A percentile compares a stretch with the other conserved stretches of the same genome.
These are phyloP conservation scores for Tetanocera ferruginea DNA, from an alignment of 2,888 invertebrate species.

Conservation along the genomic window DNA sequence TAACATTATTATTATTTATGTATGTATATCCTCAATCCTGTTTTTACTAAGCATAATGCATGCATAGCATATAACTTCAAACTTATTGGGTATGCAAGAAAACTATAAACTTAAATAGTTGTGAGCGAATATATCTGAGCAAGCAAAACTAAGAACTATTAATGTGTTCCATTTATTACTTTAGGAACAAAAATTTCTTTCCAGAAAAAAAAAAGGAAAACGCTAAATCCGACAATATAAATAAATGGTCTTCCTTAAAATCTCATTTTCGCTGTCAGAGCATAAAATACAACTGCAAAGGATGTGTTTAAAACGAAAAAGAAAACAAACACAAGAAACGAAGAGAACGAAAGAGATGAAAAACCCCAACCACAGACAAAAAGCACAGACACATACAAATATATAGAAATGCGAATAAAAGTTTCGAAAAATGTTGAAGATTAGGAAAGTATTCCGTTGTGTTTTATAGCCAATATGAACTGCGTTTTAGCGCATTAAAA, in stretches of 20 bases:
- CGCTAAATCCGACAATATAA: constrained; percentile 1
- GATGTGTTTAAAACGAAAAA: neutral
- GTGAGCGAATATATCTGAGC: no score
- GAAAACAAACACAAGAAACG: neutral
- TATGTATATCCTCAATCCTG: no score
- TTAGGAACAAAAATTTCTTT: neutral
- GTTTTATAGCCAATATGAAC: constrained; percentile 21
- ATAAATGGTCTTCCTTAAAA: constrained; percentile 3
- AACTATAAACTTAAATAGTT: neutral
- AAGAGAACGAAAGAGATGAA: neutral
- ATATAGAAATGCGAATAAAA: neutral
- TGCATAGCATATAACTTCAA: no score
- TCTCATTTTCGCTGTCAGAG: constrained; percentile 19
- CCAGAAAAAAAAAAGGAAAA: neutral
- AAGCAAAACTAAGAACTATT: no score
- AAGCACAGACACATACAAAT: neutral
- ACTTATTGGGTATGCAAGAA: no score
- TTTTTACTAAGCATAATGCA: no score
- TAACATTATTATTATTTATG: no score
- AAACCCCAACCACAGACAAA: neutral
- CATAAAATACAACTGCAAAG: constrained; percentile 2
- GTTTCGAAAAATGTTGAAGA: neutral
- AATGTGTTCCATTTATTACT: neutral
- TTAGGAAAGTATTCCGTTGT: neutral
- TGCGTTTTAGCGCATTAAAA: constrained; percentile 18